Percentiles rank a stretch among this genome's conserved stretches.
phyloP scores from a whole-genome alignment of 2,797 vertebrate genomes.

The Silurus aristotelis region DNA sequence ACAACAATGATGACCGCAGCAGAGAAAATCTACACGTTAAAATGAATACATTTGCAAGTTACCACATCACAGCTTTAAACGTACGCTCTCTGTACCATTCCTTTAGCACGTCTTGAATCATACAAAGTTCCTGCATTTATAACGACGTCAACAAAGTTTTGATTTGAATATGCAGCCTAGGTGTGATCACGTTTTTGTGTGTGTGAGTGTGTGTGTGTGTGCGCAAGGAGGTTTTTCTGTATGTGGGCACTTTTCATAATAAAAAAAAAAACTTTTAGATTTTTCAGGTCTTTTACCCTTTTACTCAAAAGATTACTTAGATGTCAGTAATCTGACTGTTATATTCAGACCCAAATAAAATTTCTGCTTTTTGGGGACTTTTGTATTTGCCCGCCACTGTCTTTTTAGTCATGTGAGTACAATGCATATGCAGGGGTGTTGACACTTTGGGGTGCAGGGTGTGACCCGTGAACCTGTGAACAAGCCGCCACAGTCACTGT shows the following conservation, averaged over 20 bases:
- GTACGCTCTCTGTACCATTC: not conserved
- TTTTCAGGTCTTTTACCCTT: not conserved
- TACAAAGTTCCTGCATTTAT: not conserved
- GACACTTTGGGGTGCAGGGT: not conserved
- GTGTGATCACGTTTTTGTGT: not conserved
- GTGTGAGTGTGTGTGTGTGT: not conserved
- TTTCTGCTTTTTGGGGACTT: not conserved
- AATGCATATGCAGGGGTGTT: not conserved
- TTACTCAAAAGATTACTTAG: not conserved
- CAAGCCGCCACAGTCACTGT: not conserved
- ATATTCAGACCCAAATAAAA: not conserved
- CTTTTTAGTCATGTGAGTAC: not conserved
- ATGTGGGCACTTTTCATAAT: not conserved
- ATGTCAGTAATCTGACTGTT: not conserved
- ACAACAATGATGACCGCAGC: not conserved
- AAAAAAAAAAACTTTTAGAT: not conserved
- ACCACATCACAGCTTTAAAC: not conserved
- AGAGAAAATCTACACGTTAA: not conserved
- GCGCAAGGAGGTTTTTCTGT: not conserved
- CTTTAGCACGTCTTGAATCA: not conserved
- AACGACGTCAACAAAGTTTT: not conserved
- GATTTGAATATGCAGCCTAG: not conserved
- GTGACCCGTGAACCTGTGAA: not conserved
- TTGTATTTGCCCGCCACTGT: not conserved
- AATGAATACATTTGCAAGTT: not conserved